Conservation (phyloP, 1,140 invertebrate species). For the Archivesica marissinica region DNA sequence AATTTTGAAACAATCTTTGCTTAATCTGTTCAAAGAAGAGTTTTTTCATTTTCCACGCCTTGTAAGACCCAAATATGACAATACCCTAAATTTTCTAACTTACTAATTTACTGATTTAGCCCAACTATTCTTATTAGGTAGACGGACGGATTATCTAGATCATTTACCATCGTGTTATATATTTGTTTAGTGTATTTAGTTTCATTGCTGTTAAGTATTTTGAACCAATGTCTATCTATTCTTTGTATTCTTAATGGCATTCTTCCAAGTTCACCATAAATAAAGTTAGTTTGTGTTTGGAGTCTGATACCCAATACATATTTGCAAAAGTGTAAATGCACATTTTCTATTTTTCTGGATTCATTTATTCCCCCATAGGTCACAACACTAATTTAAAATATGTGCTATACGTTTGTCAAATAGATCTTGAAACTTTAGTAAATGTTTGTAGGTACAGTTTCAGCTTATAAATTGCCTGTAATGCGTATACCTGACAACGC, state of each 20-base stretch:
- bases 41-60: neutral
- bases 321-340: neutral
- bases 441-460: neutral
- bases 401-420: constrained; percentile 11
- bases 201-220: neutral
- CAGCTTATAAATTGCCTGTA: constrained; percentile 18
- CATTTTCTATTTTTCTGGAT: neutral
- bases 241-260: neutral
- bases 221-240: neutral
- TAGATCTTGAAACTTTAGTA: neutral
- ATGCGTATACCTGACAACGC: constrained; percentile 20
- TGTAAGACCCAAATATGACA: neutral
- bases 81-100: neutral
- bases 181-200: neutral
- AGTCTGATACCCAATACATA: neutral
- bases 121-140: neutral
- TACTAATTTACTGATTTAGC: neutral
- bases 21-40: neutral
- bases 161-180: neutral
- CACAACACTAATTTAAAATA: constrained; percentile 23
- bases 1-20: too few relatives aligned
- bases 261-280: too few relatives aligned
- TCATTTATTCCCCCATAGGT: constrained; percentile 18
- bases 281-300: neutral
- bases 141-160: neutral